Conservation (phyloP, 2,797 vertebrate species). For the Parotocinclus haroldoi region DNA sequence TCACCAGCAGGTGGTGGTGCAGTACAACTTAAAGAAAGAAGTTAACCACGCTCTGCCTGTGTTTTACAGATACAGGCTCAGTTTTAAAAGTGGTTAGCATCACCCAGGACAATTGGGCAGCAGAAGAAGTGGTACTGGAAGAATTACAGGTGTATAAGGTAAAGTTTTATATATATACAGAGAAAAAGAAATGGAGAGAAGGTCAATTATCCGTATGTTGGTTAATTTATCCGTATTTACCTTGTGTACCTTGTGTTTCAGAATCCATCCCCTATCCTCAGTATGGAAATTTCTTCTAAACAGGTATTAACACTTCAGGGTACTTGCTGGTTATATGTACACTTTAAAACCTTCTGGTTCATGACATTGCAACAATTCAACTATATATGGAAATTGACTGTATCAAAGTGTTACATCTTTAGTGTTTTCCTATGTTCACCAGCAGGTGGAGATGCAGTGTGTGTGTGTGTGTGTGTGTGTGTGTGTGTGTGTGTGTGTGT, state of each 20-base stretch:
- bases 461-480: conserved; percentile 24
- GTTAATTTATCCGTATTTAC: neutral
- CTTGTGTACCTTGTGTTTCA: conserved; percentile 63
- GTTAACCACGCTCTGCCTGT: neutral
- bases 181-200: neutral
- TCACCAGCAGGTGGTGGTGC: conserved; percentile 62
- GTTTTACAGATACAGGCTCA: conserved; percentile 79
- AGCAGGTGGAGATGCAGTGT: too few relatives aligned
- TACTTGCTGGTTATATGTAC: too few relatives aligned
- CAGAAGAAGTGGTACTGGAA: conserved; percentile 90
- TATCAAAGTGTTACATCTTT: too few relatives aligned
- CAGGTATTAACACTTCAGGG: conserved; percentile 74
- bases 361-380: too few relatives aligned
- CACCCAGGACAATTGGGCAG: conserved; percentile 88
- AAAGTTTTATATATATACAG: conserved; percentile 9
- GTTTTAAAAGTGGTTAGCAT: conserved; percentile 94
- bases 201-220: neutral
- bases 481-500: conserved; percentile 7
- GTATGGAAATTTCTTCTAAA: conserved; percentile 90
- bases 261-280: conserved; percentile 81
- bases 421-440: too few relatives aligned
- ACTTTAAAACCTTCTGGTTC: too few relatives aligned
- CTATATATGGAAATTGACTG: too few relatives aligned
- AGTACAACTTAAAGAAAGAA: conserved; percentile 5
- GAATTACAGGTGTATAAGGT: conserved; percentile 95